These are phyloP conservation scores for Catonia carolina DNA, from an alignment of 2,888 invertebrate species.

Conservation along the genomic window DNA sequence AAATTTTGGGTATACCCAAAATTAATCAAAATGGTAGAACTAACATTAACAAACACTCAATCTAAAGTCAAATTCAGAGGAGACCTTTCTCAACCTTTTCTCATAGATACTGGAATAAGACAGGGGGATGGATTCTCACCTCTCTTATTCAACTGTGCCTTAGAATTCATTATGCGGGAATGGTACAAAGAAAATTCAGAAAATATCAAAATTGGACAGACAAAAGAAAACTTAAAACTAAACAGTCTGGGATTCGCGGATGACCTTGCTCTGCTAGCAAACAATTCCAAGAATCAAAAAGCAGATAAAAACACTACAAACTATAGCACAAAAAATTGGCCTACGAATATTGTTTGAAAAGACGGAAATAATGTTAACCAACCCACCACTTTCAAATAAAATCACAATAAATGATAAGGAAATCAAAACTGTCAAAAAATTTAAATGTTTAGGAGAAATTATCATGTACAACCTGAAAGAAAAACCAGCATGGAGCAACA, in stretches of 20 bases:
- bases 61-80: slow-evolving; percentile 16
- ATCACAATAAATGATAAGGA: too few species aligned
- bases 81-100: slow-evolving; percentile 7
- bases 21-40: slow-evolving; percentile 10
- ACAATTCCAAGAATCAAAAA: background rate
- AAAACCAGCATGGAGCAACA: too few species aligned
- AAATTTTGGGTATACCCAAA: slow-evolving; percentile 4
- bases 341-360: slow-evolving; percentile 5
- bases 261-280: slow-evolving; percentile 1
- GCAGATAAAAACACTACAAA: background rate
- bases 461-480: too few species aligned
- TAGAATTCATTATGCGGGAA: slow-evolving; percentile 10
- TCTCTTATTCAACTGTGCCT: slow-evolving; percentile 11
- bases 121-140: slow-evolving; percentile 10
- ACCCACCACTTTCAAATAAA: too few species aligned
- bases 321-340: background rate
- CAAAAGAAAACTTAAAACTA: slow-evolving; percentile 5
- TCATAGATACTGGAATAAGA: background rate
- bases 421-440: too few species aligned
- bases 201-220: slow-evolving; percentile 4
- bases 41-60: slow-evolving; percentile 9
- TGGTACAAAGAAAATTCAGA: slow-evolving; percentile 12
- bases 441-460: too few species aligned
- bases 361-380: background rate
- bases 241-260: background rate